Evolutionary conservation across 2,888 invertebrate species (phyloP).

Genomic region (Dexiosoma caninum): DNA sequence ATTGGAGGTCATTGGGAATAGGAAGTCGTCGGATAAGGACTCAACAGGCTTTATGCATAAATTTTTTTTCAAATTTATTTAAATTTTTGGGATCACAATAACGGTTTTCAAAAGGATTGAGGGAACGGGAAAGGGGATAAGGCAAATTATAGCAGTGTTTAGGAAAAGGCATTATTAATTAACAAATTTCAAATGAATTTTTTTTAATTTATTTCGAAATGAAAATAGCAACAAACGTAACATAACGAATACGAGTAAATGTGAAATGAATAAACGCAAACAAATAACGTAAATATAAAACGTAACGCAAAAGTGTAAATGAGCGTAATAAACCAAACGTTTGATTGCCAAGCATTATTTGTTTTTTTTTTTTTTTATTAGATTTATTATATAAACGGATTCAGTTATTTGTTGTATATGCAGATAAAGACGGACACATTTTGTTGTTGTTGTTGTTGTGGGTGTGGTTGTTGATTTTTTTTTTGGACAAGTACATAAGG

Average conservation of each 20-base stretch:
- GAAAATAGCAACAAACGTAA: conserved; percentile 71
- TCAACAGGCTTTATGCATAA: conserved; percentile 90
- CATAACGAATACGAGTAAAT: conserved; percentile 63
- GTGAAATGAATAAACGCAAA: conserved; percentile 32
- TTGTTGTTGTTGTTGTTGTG: conserved; percentile 19
- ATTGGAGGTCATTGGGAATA: conserved; percentile 98
- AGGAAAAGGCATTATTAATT: conserved; percentile 60
- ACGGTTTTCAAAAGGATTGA: conserved; percentile 21
- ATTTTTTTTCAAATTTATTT: conserved; percentile 41
- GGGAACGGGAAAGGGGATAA: neutral
- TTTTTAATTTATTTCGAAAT: conserved; percentile 44
- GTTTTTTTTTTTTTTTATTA: conserved; percentile 51
- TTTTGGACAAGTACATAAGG: conserved; percentile 62
- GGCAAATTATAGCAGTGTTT: conserved; percentile 32
- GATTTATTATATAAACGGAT: conserved; percentile 39
- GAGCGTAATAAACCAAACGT: conserved; percentile 58
- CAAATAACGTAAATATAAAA: conserved; percentile 46
- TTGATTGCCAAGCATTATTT: conserved; percentile 71
- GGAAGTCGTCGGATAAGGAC: conserved; percentile 97
- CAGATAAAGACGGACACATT: conserved; percentile 69
- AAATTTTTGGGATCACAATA: conserved; percentile 52
- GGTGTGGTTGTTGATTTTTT: too few relatives aligned
- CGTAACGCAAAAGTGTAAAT: conserved; percentile 46
- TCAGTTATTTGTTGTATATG: conserved; percentile 38
- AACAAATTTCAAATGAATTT: conserved; percentile 56